Evolutionary conservation across 2,113 vertebrate genomes (phyloP).

Genomic region (Varanus komodoensis): DNA sequence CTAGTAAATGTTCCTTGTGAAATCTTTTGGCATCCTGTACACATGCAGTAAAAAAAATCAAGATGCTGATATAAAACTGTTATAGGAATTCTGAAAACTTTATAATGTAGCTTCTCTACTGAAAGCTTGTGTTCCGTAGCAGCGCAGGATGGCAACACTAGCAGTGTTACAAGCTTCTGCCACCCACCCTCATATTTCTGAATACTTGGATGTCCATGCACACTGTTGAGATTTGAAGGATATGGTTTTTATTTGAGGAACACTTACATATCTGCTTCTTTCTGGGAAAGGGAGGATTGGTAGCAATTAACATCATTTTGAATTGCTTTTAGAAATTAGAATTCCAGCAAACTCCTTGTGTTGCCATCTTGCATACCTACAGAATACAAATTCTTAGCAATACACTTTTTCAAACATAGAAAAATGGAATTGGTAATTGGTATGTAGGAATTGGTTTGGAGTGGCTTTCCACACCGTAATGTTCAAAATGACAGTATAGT

Average conservation of each 20-base stretch:
- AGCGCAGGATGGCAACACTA: slow-evolving; percentile 9
- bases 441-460: slow-evolving; percentile 14
- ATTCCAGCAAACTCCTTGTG: slow-evolving; percentile 57
- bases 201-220: background rate
- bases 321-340: slow-evolving; percentile 53
- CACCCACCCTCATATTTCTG: slow-evolving; percentile 17
- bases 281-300: background rate
- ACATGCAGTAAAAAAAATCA: background rate
- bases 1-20: background rate
- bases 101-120: background rate
- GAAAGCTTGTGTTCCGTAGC: background rate
- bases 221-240: background rate
- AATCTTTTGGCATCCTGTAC: background rate
- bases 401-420: slow-evolving; percentile 38
- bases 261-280: slow-evolving; percentile 8
- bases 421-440: slow-evolving; percentile 42
- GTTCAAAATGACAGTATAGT: slow-evolving; percentile 41
- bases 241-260: slow-evolving; percentile 40
- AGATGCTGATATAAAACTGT: background rate
- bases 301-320: slow-evolving; percentile 47
- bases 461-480: slow-evolving; percentile 41
- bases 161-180: background rate
- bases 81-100: slow-evolving; percentile 30
- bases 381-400: slow-evolving; percentile 30
- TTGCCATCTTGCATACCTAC: slow-evolving; percentile 13